These are phyloP conservation scores for Gobionotothen gibberifrons DNA, from an alignment of 2,797 vertebrate genomes.

Conservation along the genomic window DNA sequence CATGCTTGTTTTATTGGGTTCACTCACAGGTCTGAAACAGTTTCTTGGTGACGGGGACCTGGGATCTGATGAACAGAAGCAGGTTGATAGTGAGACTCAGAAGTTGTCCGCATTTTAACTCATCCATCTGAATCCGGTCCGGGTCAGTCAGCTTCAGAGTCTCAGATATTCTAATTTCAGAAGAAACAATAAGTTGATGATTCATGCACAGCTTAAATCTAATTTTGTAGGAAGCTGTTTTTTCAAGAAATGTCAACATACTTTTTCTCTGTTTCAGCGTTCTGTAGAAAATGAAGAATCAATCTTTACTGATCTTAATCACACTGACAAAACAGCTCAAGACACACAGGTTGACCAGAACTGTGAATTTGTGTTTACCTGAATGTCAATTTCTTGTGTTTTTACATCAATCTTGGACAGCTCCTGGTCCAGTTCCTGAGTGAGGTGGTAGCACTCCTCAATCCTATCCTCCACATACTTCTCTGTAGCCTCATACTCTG, in stretches of 20 bases:
- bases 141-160: constrained; percentile 69
- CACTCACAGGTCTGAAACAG: constrained; percentile 79
- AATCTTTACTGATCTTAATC: neutral
- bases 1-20: neutral
- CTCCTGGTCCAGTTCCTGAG: constrained; percentile 50
- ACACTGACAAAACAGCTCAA: neutral
- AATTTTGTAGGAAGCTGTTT: neutral
- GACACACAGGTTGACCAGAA: neutral
- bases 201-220: no score
- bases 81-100: constrained; percentile 76
- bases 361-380: constrained; percentile 29
- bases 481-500: constrained; percentile 63
- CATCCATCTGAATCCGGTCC: constrained; percentile 71
- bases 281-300: constrained; percentile 44
- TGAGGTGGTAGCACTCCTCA: constrained; percentile 69
- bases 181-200: neutral
- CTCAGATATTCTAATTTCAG: constrained; percentile 62
- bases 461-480: constrained; percentile 65
- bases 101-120: constrained; percentile 76
- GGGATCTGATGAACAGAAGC: constrained; percentile 79
- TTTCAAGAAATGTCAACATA: constrained; percentile 31
- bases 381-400: constrained; percentile 15
- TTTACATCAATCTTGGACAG: constrained; percentile 51
- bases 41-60: constrained; percentile 77
- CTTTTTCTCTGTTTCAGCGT: constrained; percentile 69